Evolutionary conservation across 2,113 vertebrate species (phyloP), one percentile per base, ranked within the genome.

Genomic region (Acanthisitta chloris): DNA sequence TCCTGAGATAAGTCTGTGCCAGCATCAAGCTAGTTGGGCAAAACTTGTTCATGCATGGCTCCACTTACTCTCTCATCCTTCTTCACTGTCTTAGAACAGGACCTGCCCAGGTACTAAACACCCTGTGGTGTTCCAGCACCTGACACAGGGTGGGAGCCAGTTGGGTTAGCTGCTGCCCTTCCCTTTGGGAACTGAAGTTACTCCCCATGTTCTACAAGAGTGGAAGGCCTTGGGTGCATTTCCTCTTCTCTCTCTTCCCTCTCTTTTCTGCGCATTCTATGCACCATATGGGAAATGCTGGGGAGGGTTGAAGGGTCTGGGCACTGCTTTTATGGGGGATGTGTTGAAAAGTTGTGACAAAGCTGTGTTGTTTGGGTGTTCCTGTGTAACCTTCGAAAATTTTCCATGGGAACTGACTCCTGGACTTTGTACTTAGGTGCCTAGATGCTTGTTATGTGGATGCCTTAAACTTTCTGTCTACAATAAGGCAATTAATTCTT

Each of bases 401-500:
- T 49, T 89, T 73, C 0, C 1, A 4, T 36, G 28, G 42, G 33
- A 17, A 23, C 8, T 82, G 81, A 24, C 19, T 51, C 19, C 16
- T 85, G 25, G 5, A 42, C 54, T 89, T 61, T 67, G 26, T 74
- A 34, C 34, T 90, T 90, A 25, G 72, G 18, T 62, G 31, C 10
- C 45, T 40, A 58, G 45, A 4, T 55, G 4, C 29, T 62, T 77
- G 31, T 55, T 85, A 64, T 34, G 31, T 55, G 20, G 40, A 70
- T 77, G 34, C 12, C 62, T 79, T 90, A 71, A 92, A 94, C 76
- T 78, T 95, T 73, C 42, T 70, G n/a, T 67, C 92, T 72, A 31
- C 58, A 94, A 51, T 71, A 87, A 86, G 46, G 42, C 66, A 66
- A 66, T 86, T 87, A 81, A 91, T 95, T 92, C 21, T 78, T 94